A percentile compares a stretch with the other conserved stretches of the same genome.
Evolutionary conservation across 1,140 invertebrate species (phyloP).

Genomic region (Helicoverpa zea): DNA sequence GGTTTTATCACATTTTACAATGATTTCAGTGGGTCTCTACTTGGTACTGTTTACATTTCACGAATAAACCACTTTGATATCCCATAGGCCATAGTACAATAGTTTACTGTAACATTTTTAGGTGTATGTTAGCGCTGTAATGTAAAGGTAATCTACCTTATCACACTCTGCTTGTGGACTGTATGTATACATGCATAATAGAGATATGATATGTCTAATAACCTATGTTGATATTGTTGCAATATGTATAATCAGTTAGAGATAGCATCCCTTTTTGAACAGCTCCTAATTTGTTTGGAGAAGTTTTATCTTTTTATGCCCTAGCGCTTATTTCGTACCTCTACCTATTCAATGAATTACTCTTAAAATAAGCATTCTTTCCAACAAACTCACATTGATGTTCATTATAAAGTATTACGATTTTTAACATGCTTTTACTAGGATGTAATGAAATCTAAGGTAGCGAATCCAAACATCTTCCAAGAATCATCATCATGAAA

Average conservation of each 20-base stretch:
- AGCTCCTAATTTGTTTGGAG: background rate
- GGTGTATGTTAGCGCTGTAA: too few species aligned
- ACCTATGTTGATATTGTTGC: constrained; percentile 24
- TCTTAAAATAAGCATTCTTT: too few species aligned
- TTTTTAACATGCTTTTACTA: too few species aligned
- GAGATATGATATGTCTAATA: constrained; percentile 40
- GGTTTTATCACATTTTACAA: constrained; percentile 32
- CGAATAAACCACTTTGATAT: too few species aligned
- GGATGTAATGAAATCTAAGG: too few species aligned
- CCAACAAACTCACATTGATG: too few species aligned
- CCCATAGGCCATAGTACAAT: too few species aligned
- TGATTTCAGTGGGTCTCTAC: background rate
- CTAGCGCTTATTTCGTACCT: background rate
- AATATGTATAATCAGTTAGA: constrained; percentile 21
- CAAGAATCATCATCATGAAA: too few species aligned
- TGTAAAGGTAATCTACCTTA: background rate
- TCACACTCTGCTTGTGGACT: constrained; percentile 34
- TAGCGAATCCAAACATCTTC: too few species aligned
- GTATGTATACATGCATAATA: constrained; percentile 22
- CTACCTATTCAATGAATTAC: background rate
- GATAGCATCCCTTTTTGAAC: constrained; percentile 2
- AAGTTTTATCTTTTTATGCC: background rate
- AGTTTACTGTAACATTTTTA: too few species aligned
- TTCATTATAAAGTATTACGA: too few species aligned
- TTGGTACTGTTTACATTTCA: too few species aligned